A percentile compares a stretch with the other conserved stretches of the same genome.
Conservation (phyloP, 2,797 vertebrate genomes). For the Aulostomus chinensis region DNA sequence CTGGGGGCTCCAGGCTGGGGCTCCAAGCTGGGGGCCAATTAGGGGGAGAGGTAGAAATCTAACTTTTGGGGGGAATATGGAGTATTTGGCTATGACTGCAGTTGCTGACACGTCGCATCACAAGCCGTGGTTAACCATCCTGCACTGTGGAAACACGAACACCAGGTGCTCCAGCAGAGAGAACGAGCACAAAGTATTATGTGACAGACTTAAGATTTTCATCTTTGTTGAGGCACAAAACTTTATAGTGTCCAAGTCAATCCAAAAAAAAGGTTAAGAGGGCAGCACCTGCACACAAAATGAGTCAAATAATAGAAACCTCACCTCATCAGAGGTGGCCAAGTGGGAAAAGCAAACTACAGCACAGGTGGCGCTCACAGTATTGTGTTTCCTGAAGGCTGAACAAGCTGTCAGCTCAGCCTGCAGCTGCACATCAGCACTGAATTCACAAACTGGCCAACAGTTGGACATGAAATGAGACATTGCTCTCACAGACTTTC, state of each 20-base stretch:
- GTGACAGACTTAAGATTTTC: conserved; percentile 15
- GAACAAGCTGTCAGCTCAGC: background rate
- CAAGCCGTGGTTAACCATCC: conserved; percentile 46
- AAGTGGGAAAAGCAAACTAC: conserved; percentile 18
- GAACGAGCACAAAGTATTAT: conserved; percentile 30
- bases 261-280: conserved; percentile 16
- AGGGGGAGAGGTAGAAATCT: conserved; percentile 56
- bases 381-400: conserved; percentile 32
- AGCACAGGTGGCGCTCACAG: conserved; percentile 23
- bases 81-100: conserved; percentile 54
- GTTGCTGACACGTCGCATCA: conserved; percentile 61
- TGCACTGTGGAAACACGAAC: conserved; percentile 52
- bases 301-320: conserved; percentile 34
- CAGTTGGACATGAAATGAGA: background rate
- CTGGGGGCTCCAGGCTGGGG: conserved; percentile 66
- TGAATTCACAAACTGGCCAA: conserved; percentile 9
- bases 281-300: conserved; percentile 28
- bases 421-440: conserved; percentile 28
- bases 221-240: conserved; percentile 22
- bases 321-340: conserved; percentile 38
- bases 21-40: conserved; percentile 68
- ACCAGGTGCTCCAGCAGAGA: conserved; percentile 27
- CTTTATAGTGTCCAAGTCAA: conserved; percentile 1
- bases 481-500: background rate
- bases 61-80: conserved; percentile 45